Evolutionary conservation across 2,888 invertebrate genomes (phyloP).

Genomic region (Pyrochroa serraticornis): DNA sequence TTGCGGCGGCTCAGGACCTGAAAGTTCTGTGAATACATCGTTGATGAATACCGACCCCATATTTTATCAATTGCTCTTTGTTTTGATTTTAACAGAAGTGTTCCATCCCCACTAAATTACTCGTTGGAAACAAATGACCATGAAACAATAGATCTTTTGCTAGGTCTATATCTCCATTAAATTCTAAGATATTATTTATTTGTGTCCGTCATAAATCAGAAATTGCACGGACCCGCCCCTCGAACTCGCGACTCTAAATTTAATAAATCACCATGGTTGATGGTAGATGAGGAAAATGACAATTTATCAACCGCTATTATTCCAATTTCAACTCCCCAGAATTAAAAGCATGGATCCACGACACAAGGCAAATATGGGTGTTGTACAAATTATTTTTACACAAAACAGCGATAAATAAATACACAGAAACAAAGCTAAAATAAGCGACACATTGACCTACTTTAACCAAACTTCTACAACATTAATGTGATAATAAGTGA

Average conservation of each 20-base stretch:
- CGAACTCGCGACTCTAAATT: constrained; percentile 6
- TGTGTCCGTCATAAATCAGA: constrained; percentile 14
- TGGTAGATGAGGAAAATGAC: background rate
- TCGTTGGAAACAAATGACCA: constrained; percentile 8
- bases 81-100: constrained; percentile 50
- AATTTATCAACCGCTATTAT: no score
- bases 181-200: constrained; percentile 9
- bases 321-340: no score
- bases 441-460: no score
- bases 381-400: no score
- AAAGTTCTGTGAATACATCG: constrained; percentile 63
- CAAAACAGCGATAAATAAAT: no score
- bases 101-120: constrained; percentile 11
- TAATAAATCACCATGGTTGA: constrained; percentile 11
- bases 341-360: no score
- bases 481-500: no score
- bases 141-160: constrained; percentile 17
- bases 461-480: no score
- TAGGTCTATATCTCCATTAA: constrained; percentile 10
- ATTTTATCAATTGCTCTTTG: constrained; percentile 65
- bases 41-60: constrained; percentile 81
- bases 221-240: constrained; percentile 2
- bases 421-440: no score
- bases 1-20: no score
- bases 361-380: no score